phyloP scores from a whole-genome alignment of 2,888 invertebrate species.

The Carpatolechia fugitivella region DNA sequence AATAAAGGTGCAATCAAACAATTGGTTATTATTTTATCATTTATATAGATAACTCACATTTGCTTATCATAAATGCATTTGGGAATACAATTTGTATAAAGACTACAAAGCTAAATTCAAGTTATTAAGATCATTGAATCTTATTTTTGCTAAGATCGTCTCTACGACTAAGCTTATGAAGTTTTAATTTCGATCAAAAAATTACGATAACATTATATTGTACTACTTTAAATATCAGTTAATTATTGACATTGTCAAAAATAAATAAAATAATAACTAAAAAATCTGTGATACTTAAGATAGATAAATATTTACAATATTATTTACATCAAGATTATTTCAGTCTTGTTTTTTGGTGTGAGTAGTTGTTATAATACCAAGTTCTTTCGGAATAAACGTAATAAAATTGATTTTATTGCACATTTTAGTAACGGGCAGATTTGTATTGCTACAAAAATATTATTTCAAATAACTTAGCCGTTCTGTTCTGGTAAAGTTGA shows the following conservation, averaged over 20 bases:
- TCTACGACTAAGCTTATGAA: not conserved
- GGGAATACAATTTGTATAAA: constrained; percentile 45
- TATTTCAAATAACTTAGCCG: too few species aligned
- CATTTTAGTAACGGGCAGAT: too few species aligned
- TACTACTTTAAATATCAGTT: constrained; percentile 39
- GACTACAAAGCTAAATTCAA: not conserved
- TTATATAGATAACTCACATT: constrained; percentile 39
- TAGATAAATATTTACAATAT: constrained; percentile 27
- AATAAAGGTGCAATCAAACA: constrained; percentile 36
- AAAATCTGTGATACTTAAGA: not conserved
- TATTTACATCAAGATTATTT: constrained; percentile 38
- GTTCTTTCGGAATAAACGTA: too few species aligned
- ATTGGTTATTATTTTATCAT: constrained; percentile 27
- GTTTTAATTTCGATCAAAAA: not conserved
- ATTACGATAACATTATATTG: constrained; percentile 42
- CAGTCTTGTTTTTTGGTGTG: constrained; percentile 37
- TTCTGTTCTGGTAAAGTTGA: too few species aligned
- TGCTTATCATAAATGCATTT: constrained; percentile 59
- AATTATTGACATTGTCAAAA: constrained; percentile 22
- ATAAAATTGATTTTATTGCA: too few species aligned
- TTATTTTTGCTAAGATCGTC: not conserved
- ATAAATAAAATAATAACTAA: constrained; percentile 30
- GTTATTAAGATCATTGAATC: not conserved
- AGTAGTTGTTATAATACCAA: too few species aligned
- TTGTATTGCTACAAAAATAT: too few species aligned